These are phyloP conservation scores for Spea multiplicata DNA, from an alignment of 2,113 vertebrate species.

Conservation along the genomic window DNA sequence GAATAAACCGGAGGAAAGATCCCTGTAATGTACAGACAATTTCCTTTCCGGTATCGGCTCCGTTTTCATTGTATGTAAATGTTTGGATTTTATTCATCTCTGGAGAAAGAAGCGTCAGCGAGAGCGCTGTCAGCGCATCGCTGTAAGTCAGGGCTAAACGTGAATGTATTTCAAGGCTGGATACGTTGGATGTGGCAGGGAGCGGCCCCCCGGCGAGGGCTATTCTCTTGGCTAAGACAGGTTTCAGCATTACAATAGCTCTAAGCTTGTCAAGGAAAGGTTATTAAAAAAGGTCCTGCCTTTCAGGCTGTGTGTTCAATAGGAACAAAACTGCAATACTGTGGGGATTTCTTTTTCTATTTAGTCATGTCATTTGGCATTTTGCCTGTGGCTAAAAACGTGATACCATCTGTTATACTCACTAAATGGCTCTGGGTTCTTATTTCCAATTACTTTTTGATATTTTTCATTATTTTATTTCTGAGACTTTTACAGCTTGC, in stretches of 20 bases:
- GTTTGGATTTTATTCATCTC: too few relatives aligned
- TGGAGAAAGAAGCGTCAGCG: too few relatives aligned
- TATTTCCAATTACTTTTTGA: constrained; percentile 46
- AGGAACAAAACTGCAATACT: constrained; percentile 63
- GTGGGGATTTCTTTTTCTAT: constrained; percentile 63
- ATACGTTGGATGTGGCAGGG: constrained; percentile 50
- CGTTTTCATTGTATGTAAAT: too few relatives aligned
- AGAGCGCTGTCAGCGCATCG: neutral
- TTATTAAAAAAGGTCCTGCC: constrained; percentile 75
- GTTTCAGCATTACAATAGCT: constrained; percentile 69
- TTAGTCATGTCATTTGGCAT: constrained; percentile 79
- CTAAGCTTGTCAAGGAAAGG: constrained; percentile 75
- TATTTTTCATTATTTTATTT: constrained; percentile 49
- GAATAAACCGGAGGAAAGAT: too few relatives aligned
- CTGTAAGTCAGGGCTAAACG: constrained; percentile 55
- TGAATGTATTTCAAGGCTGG: constrained; percentile 44
- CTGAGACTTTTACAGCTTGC: constrained; percentile 14
- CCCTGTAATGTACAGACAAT: too few relatives aligned
- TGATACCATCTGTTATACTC: constrained; percentile 73
- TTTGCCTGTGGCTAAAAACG: constrained; percentile 67
- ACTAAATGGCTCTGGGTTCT: constrained; percentile 59
- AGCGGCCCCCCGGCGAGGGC: constrained; percentile 62
- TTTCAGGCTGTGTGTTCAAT: constrained; percentile 64
- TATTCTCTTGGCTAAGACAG: constrained; percentile 66
- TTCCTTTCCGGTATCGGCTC: too few relatives aligned